A percentile compares a stretch with the other conserved stretches of the same genome.
Conservation (phyloP, 1,140 invertebrate genomes). For the Tetramorium simillimum region DNA sequence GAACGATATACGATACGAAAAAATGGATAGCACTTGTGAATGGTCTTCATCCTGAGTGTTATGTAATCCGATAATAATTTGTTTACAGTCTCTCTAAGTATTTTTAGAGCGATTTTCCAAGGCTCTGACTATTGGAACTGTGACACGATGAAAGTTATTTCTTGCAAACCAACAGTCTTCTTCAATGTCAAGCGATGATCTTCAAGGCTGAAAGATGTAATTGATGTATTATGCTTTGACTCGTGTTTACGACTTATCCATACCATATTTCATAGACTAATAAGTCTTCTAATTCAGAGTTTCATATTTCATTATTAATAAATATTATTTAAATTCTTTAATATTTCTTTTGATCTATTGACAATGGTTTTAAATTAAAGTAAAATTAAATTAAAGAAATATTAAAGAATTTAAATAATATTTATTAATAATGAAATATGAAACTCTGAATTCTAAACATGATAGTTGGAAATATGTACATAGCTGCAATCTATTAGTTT, state of each 20-base stretch:
- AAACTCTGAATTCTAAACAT: no score
- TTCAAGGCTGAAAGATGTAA: neutral
- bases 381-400: no score
- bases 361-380: neutral
- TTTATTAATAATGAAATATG: neutral
- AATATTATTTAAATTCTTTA: no score
- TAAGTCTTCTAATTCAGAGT: no score
- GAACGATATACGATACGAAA: neutral
- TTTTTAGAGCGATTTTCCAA: neutral
- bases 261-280: neutral
- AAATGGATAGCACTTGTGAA: neutral
- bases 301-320: no score
- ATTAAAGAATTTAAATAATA: neutral
- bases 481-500: neutral
- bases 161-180: neutral
- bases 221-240: neutral
- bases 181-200: neutral
- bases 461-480: no score
- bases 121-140: neutral
- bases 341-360: no score
- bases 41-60: neutral
- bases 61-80: constrained; percentile 7
- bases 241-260: neutral
- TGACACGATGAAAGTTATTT: neutral
- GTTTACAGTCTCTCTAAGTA: neutral